A percentile compares a stretch with the other conserved stretches of the same genome.
Conservation (phyloP, 30 jellyfish, hydroid and myxozoan genomes). For the Pseudorhiza aurosa region DNA sequence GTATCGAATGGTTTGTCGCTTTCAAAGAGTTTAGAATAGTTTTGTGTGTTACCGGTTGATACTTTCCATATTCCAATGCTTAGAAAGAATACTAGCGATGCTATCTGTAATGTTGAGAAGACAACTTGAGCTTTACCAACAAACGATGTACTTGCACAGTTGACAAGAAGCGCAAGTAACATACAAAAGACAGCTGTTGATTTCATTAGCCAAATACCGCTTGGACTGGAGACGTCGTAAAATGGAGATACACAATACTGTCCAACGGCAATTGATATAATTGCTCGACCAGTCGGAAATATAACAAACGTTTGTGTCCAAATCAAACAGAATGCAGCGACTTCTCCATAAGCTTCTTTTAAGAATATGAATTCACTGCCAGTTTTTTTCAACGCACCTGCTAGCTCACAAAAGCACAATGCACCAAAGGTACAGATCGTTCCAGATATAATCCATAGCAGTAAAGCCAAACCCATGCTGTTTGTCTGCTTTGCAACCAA, state of each 20-base stretch:
- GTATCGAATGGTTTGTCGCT: neutral
- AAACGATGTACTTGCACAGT: slow-evolving; percentile 6
- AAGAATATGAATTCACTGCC: slow-evolving; percentile 49
- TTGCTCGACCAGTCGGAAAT: slow-evolving; percentile 32
- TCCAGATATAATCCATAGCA: slow-evolving; percentile 50
- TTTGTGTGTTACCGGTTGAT: slow-evolving; percentile 8
- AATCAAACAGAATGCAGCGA: slow-evolving; percentile 21
- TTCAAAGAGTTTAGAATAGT: slow-evolving; percentile 2
- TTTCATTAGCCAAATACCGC: slow-evolving; percentile 34
- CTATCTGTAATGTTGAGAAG: slow-evolving; percentile 14
- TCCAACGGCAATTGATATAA: slow-evolving; percentile 18
- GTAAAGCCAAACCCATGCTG: slow-evolving; percentile 42
- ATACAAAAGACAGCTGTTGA: neutral
- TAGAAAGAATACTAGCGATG: slow-evolving; percentile 4
- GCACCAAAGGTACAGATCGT: slow-evolving; percentile 44
- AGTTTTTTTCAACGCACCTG: slow-evolving; percentile 29
- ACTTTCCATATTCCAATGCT: slow-evolving; percentile 38
- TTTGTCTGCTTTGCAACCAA: slow-evolving; percentile 54
- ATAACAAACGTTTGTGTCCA: slow-evolving; percentile 32
- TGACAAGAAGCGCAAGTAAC: neutral
- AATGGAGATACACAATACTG: slow-evolving; percentile 21
- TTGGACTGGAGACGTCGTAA: slow-evolving; percentile 3
- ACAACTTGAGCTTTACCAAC: slow-evolving; percentile 21
- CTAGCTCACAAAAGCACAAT: slow-evolving; percentile 53
- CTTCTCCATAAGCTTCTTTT: slow-evolving; percentile 40